These are phyloP conservation scores for Drosophila malerkotliana DNA, from an alignment of 1,140 invertebrate species.

Conservation along the genomic window DNA sequence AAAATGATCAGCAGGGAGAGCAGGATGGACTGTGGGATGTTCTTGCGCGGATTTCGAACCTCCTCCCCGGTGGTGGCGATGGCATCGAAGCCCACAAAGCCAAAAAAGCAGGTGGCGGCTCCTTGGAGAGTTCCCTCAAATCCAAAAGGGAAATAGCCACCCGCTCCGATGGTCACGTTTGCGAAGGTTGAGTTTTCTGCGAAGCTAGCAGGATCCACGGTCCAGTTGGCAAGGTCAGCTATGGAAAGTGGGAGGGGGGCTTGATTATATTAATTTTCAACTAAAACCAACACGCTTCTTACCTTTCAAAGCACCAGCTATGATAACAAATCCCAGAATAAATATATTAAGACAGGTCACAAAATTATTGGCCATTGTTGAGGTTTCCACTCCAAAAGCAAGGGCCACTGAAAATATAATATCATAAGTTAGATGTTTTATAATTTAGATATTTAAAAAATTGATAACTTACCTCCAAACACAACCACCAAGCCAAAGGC, in stretches of 20 bases:
- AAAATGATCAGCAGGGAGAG: constrained; percentile 92
- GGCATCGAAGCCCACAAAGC: constrained; percentile 97
- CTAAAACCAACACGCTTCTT: constrained; percentile 47
- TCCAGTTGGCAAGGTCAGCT: constrained; percentile 68
- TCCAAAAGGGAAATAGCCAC: constrained; percentile 89
- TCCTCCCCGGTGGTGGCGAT: constrained; percentile 90
- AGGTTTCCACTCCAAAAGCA: constrained; percentile 93
- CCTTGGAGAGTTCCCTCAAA: constrained; percentile 89
- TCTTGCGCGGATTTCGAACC: constrained; percentile 92
- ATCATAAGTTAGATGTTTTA: too few species aligned
- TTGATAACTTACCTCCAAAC: constrained; percentile 85
- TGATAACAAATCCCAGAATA: constrained; percentile 92
- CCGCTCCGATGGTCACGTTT: constrained; percentile 77
- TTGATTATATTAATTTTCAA: background rate
- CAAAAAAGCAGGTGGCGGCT: constrained; percentile 97
- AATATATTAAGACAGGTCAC: constrained; percentile 93
- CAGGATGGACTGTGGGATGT: constrained; percentile 94
- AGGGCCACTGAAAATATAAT: constrained; percentile 84
- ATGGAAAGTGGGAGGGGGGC: background rate
- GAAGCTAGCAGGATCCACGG: constrained; percentile 40
- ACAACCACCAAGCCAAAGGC: constrained; percentile 87
- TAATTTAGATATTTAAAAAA: background rate
- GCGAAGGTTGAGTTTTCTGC: constrained; percentile 6
- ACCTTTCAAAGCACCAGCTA: constrained; percentile 91
- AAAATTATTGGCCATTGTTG: constrained; percentile 92